phyloP scores from a whole-genome alignment of 2,888 invertebrate genomes.

The Stramonita haemastoma region DNA sequence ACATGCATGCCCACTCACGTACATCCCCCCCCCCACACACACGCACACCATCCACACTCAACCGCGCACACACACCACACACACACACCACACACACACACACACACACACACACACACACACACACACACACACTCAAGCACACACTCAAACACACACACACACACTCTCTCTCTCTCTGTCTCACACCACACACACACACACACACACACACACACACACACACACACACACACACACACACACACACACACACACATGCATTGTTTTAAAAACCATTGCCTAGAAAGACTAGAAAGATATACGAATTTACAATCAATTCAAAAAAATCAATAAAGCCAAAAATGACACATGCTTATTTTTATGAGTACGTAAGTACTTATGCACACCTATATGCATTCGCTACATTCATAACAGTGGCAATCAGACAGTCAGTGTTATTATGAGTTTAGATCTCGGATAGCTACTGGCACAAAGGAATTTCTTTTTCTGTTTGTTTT shows the following conservation, averaged over 20 bases:
- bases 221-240: slow-evolving; percentile 15
- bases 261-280: too few species aligned
- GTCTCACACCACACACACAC: neutral
- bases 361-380: neutral
- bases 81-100: too few species aligned
- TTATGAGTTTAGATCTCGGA: neutral
- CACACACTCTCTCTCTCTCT: neutral
- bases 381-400: neutral
- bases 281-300: too few species aligned
- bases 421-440: neutral
- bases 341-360: too few species aligned
- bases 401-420: neutral
- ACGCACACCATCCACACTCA: too few species aligned
- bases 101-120: neutral
- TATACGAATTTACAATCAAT: too few species aligned
- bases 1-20: too few species aligned
- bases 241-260: neutral
- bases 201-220: neutral
- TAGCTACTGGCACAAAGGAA: too few species aligned
- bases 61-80: too few species aligned
- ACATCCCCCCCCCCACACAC: too few species aligned
- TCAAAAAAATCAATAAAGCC: too few species aligned
- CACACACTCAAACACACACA: neutral
- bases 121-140: neutral
- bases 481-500: too few species aligned